Evolutionary conservation across 2,888 invertebrate genomes (phyloP).

Genomic region (Cacoxenus indagator): DNA sequence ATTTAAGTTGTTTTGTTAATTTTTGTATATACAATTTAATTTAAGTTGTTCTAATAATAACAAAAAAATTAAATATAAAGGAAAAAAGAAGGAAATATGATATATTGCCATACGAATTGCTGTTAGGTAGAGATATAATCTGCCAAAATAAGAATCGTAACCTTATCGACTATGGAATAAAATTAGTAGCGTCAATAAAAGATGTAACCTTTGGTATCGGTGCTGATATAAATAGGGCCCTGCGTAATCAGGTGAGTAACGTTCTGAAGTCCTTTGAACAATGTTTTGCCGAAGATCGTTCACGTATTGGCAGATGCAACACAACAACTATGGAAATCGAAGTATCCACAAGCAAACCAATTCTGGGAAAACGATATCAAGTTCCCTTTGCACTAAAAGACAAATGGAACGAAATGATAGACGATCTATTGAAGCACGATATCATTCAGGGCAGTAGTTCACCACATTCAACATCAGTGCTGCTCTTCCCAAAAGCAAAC

Average conservation of each 20-base stretch:
- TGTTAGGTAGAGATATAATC: constrained; percentile 33
- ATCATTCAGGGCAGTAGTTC: constrained; percentile 27
- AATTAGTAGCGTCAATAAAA: constrained; percentile 18
- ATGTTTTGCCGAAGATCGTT: constrained; percentile 16
- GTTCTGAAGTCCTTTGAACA: too few relatives aligned
- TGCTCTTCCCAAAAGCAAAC: constrained; percentile 19
- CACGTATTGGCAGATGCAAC: constrained; percentile 18
- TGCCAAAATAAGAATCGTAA: too few relatives aligned
- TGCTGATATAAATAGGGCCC: too few relatives aligned
- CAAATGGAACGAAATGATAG: constrained; percentile 6
- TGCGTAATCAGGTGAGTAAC: constrained; percentile 32
- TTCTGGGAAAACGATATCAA: constrained; percentile 24
- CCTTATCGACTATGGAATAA: constrained; percentile 23
- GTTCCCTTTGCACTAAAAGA: constrained; percentile 24
- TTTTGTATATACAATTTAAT: too few relatives aligned
- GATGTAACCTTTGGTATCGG: too few relatives aligned
- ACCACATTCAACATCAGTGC: constrained; percentile 25
- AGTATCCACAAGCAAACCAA: constrained; percentile 9
- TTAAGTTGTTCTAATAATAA: too few relatives aligned
- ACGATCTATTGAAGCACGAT: neutral
- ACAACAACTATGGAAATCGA: constrained; percentile 18
- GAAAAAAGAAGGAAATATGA: too few relatives aligned
- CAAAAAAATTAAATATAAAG: too few relatives aligned
- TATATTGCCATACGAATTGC: too few relatives aligned
- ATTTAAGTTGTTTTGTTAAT: too few relatives aligned